Conservation (phyloP, 2,797 vertebrate genomes). For the Rhadinocentrus ornatus region DNA sequence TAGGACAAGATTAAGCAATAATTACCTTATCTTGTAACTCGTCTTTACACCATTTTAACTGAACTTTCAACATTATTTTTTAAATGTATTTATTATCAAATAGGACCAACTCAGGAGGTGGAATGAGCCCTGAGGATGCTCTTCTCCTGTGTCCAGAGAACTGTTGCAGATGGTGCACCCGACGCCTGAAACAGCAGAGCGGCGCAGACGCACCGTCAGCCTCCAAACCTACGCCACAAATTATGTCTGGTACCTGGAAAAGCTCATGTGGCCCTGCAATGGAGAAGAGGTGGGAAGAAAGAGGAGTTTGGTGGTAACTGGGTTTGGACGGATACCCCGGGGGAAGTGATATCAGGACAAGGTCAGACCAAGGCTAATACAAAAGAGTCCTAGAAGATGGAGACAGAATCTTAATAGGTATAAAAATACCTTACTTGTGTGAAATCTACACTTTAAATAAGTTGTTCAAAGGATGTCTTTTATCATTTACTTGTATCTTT, state of each 20-base stretch:
- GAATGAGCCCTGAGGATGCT: conserved; percentile 41
- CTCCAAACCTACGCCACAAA: conserved; percentile 86
- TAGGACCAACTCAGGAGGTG: conserved; percentile 10
- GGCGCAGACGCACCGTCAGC: conserved; percentile 85
- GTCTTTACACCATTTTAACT: not conserved
- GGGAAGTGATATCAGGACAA: conserved; percentile 82
- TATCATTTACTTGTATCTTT: conserved; percentile 23
- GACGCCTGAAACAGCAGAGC: conserved; percentile 82
- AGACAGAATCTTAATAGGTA: conserved; percentile 46
- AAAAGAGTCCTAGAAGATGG: conserved; percentile 53
- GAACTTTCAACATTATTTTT: not conserved
- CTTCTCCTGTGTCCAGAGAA: conserved; percentile 64
- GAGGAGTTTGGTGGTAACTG: conserved; percentile 76
- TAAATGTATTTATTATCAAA: not conserved
- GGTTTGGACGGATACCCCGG: conserved; percentile 79
- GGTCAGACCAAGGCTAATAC: conserved; percentile 82
- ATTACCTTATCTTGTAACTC: not conserved
- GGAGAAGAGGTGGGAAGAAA: conserved; percentile 77
- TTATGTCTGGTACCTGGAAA: conserved; percentile 84
- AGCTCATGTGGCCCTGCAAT: conserved; percentile 79
- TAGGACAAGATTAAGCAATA: not conserved
- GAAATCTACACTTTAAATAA: conserved; percentile 20
- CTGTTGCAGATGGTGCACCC: conserved; percentile 67
- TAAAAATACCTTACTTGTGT: conserved; percentile 23
- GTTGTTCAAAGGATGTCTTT: conserved; percentile 18